These are phyloP conservation scores for Electrona antarctica DNA, from an alignment of 2,113 vertebrate species.

Conservation along the genomic window DNA sequence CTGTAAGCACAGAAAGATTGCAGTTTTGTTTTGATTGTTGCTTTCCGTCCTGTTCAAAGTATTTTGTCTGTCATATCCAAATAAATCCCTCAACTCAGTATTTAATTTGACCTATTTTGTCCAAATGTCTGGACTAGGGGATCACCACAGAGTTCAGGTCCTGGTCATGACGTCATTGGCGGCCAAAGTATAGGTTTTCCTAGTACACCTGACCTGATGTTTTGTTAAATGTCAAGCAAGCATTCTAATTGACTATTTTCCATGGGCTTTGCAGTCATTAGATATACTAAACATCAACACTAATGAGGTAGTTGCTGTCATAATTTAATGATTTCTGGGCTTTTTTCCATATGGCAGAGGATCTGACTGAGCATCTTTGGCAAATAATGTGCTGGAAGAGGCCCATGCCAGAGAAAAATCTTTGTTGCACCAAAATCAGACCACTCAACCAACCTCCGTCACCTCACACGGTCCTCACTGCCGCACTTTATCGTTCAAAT, in stretches of 20 bases:
- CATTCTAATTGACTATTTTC: conserved; percentile 38
- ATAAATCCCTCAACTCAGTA: no score
- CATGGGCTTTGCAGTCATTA: conserved; percentile 45
- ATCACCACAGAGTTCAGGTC: no score
- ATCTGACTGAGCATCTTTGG: conserved; percentile 41
- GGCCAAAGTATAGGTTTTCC: no score
- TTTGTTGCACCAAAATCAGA: conserved; percentile 27
- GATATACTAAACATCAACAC: conserved; percentile 38
- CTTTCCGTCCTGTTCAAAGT: no score
- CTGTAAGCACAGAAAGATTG: no score
- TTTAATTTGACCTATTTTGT: no score
- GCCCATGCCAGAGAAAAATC: conserved; percentile 20
- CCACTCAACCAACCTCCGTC: conserved; percentile 11
- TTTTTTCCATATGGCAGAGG: conserved; percentile 60
- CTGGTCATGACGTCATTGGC: no score
- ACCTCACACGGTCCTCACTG: conserved; percentile 23
- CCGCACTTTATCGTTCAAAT: conserved; percentile 28
- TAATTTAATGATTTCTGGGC: conserved; percentile 63
- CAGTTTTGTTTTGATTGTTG: no score
- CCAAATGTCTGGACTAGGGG: no score
- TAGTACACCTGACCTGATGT: no score
- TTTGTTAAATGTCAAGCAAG: no score
- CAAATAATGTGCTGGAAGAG: conserved; percentile 51
- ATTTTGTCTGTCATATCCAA: no score
- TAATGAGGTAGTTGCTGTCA: conserved; percentile 57